These are phyloP conservation scores for Morone chrysops DNA, from an alignment of 2,113 vertebrate genomes.

Conservation along the genomic window DNA sequence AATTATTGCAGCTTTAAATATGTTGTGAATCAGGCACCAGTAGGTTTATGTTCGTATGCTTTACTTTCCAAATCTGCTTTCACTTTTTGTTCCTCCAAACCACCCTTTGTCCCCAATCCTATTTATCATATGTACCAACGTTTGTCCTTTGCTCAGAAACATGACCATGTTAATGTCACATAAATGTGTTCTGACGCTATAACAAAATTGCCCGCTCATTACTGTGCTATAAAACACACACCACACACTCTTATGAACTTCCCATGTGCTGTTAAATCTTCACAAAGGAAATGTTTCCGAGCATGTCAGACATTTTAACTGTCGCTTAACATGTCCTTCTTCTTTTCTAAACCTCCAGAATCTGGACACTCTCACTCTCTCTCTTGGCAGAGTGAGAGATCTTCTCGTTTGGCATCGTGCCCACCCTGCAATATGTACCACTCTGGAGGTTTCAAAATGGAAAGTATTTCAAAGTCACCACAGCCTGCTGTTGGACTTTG, in stretches of 20 bases:
- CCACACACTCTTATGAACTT: conserved; percentile 39
- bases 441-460: conserved; percentile 61
- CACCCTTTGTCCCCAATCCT: background rate
- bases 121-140: background rate
- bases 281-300: conserved; percentile 46
- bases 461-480: conserved; percentile 73
- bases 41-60: background rate
- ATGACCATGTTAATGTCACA: background rate
- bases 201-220: conserved; percentile 46
- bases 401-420: conserved; percentile 24
- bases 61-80: background rate
- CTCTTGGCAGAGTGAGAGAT: conserved; percentile 26
- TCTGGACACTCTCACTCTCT: background rate
- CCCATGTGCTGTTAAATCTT: conserved; percentile 42
- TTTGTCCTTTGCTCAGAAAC: conserved; percentile 2
- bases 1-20: background rate
- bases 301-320: conserved; percentile 31
- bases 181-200: conserved; percentile 26
- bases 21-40: background rate
- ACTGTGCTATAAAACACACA: conserved; percentile 42
- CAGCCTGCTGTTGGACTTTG: conserved; percentile 64
- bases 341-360: conserved; percentile 1
- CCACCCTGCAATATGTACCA: conserved; percentile 6
- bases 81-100: background rate
- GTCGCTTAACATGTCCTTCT: conserved; percentile 11